Evolutionary conservation across 2,797 vertebrate species (phyloP).

Genomic region (Lacerta viridis): DNA sequence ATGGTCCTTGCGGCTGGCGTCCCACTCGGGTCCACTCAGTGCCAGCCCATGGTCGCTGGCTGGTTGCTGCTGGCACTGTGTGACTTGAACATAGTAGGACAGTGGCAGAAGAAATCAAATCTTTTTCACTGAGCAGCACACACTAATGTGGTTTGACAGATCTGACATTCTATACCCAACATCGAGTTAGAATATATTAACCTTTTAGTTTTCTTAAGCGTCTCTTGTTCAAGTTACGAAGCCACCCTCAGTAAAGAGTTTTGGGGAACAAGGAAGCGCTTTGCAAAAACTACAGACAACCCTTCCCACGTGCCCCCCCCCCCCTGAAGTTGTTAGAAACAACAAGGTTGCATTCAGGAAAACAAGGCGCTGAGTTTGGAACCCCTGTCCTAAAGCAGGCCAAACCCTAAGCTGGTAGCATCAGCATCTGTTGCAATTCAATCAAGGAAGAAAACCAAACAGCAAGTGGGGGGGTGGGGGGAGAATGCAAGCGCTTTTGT

Average conservation of each 20-base stretch:
- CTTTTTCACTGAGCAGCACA: slow-evolving; percentile 87
- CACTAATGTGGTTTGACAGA: slow-evolving; percentile 89
- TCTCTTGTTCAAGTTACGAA: slow-evolving; percentile 77
- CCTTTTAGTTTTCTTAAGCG: slow-evolving; percentile 85
- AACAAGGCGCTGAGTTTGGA: neutral
- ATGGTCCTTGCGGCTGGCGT: slow-evolving; percentile 92
- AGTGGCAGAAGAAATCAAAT: slow-evolving; percentile 88
- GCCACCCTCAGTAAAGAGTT: slow-evolving; percentile 70
- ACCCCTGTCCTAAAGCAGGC: neutral
- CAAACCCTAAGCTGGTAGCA: neutral
- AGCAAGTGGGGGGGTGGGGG: neutral
- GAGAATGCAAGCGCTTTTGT: fast-evolving
- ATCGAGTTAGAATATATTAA: slow-evolving; percentile 90
- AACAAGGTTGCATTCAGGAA: slow-evolving; percentile 11
- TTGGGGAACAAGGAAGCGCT: slow-evolving; percentile 12
- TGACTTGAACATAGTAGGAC: slow-evolving; percentile 89
- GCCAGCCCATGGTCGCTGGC: slow-evolving; percentile 90
- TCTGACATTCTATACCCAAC: slow-evolving; percentile 88
- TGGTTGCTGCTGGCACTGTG: slow-evolving; percentile 90
- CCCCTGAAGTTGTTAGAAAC: slow-evolving; percentile 39
- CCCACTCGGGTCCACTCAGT: slow-evolving; percentile 86
- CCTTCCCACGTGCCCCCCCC: slow-evolving; percentile 33
- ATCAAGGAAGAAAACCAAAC: slow-evolving; percentile 13
- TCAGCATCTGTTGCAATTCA: neutral
- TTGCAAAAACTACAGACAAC: neutral